Conservation (phyloP, 2,113 vertebrate genomes). For the Megalops atlanticus region DNA sequence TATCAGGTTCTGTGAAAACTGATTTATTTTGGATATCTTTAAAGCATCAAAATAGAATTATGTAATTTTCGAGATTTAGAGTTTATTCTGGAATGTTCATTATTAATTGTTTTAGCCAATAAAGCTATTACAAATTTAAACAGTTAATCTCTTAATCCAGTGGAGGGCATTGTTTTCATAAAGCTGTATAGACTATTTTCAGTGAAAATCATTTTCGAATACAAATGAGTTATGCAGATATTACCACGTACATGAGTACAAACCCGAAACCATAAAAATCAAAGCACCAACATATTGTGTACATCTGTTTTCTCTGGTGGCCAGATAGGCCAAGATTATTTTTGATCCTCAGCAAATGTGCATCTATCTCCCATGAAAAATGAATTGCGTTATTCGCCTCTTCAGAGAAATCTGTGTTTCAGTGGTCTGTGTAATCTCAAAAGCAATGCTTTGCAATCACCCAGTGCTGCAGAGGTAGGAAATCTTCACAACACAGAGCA, state of each 20-base stretch:
- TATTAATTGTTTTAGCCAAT: constrained; percentile 23
- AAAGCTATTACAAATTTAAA: neutral
- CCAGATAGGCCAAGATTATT: constrained; percentile 48
- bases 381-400: neutral
- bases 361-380: neutral
- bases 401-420: neutral
- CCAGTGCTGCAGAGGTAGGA: neutral
- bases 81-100: neutral
- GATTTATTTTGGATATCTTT: constrained; percentile 4
- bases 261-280: neutral
- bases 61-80: neutral
- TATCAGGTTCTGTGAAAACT: neutral
- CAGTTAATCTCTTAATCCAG: constrained; percentile 7
- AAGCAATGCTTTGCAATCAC: neutral
- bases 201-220: neutral
- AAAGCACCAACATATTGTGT: neutral
- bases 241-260: neutral
- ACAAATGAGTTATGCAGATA: neutral
- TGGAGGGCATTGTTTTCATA: neutral
- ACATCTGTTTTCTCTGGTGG: constrained; percentile 40
- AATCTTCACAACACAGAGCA: neutral
- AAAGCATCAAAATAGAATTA: constrained; percentile 18
- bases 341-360: neutral
- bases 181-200: neutral
- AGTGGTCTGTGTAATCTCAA: neutral